Percentiles rank a stretch among this genome's conserved stretches.
Conservation (phyloP, 2,888 invertebrate genomes). For the Aplocera efformata region DNA sequence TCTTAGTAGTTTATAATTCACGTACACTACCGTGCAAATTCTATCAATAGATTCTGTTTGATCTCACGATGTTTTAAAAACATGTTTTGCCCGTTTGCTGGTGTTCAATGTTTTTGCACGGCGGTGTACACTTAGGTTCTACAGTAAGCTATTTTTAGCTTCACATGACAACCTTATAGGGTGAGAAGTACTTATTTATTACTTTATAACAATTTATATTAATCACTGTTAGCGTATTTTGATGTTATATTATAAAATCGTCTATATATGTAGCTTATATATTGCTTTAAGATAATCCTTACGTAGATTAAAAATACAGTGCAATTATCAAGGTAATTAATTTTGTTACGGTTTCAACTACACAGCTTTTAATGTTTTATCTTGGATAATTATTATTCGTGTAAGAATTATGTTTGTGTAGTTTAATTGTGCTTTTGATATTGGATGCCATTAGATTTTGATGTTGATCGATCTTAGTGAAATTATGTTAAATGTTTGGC, state of each 20-base stretch:
- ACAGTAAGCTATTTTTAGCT: conserved; percentile 23
- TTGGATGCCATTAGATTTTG: conserved; percentile 19
- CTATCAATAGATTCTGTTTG: conserved; percentile 16
- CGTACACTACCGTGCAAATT: conserved; percentile 23
- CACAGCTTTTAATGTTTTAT: conserved; percentile 1
- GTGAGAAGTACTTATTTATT: conserved; percentile 39
- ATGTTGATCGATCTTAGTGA: conserved; percentile 3
- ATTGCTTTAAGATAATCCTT: conserved; percentile 4
- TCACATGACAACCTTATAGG: conserved; percentile 36
- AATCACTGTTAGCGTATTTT: conserved; percentile 20
- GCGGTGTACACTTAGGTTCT: conserved; percentile 16
- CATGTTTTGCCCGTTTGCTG: conserved; percentile 13
- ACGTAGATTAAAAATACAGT: conserved; percentile 18
- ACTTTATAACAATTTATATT: conserved; percentile 20
- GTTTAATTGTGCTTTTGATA: conserved; percentile 15
- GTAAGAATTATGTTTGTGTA: conserved; percentile 4
- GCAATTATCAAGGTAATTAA: conserved; percentile 25
- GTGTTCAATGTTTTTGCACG: conserved; percentile 24
- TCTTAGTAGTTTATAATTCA: conserved; percentile 13
- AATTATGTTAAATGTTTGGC: conserved; percentile 5
- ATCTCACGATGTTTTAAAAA: conserved; percentile 26
- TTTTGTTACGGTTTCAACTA: conserved; percentile 7
- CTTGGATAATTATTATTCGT: conserved; percentile 9
- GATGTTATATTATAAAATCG: conserved; percentile 19
- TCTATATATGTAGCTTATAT: conserved; percentile 10